phyloP scores from a whole-genome alignment of 2,113 vertebrate genomes.

The Aleadryas rufinucha region DNA sequence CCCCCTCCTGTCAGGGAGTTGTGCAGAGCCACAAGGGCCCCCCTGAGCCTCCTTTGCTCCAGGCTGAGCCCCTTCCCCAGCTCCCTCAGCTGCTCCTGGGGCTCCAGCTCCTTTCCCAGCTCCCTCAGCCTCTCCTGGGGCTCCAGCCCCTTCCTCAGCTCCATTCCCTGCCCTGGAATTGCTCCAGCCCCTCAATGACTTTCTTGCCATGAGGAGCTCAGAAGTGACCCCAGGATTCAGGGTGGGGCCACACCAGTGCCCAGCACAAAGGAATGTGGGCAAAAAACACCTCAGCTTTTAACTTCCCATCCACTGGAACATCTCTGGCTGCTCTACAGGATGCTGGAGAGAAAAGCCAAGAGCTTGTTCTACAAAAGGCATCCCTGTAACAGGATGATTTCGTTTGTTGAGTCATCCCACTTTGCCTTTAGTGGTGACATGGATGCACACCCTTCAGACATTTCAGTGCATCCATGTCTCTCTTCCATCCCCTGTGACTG shows the following conservation, averaged over 20 bases:
- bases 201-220: not conserved
- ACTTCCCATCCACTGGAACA: not conserved
- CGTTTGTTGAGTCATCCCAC: not conserved
- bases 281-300: not conserved
- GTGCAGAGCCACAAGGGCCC: not conserved
- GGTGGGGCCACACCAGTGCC: not conserved
- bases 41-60: not conserved
- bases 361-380: not conserved
- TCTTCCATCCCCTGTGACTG: not conserved
- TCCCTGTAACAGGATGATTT: not conserved
- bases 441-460: not conserved
- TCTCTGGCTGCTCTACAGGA: not conserved
- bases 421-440: not conserved
- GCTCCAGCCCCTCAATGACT: not conserved
- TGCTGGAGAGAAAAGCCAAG: not conserved
- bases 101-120: not conserved
- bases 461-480: not conserved
- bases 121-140: fast-evolving
- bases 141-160: not conserved
- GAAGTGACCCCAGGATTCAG: not conserved
- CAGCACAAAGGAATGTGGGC: not conserved
- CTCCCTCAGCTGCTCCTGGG: fast-evolving
- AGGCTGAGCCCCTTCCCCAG: not conserved
- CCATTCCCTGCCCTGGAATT: fast-evolving
- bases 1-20: not conserved